Conservation (phyloP, 2,888 invertebrate species). For the Corbicula japonica region DNA sequence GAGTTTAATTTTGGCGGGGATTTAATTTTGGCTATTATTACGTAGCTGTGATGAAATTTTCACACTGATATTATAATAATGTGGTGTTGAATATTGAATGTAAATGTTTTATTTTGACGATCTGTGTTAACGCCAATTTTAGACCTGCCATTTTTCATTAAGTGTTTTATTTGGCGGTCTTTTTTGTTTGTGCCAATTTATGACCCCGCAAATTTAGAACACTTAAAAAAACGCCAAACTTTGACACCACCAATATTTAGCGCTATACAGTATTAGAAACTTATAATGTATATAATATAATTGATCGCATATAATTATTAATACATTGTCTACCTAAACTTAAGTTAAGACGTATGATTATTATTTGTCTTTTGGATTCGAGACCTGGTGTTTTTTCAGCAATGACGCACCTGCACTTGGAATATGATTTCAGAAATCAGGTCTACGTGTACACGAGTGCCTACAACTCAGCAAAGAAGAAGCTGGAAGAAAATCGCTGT, state of each 20-base stretch:
- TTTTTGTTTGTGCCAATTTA: too few relatives aligned
- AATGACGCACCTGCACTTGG: constrained; percentile 23
- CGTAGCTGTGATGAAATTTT: too few relatives aligned
- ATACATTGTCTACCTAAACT: constrained; percentile 7
- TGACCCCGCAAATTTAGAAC: too few relatives aligned
- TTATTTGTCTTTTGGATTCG: neutral
- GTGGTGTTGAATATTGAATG: too few relatives aligned
- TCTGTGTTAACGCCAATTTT: too few relatives aligned
- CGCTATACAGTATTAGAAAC: neutral
- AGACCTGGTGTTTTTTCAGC: constrained; percentile 19
- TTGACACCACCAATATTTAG: neutral
- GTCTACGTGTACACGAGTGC: constrained; percentile 23
- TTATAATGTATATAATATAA: neutral
- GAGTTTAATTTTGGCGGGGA: too few relatives aligned
- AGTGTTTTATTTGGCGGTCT: too few relatives aligned
- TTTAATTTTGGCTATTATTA: too few relatives aligned
- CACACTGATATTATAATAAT: too few relatives aligned
- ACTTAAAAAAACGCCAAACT: neutral
- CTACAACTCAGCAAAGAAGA: constrained; percentile 23
- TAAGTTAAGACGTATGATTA: neutral
- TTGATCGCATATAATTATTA: neutral
- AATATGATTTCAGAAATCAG: constrained; percentile 7
- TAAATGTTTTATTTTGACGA: too few relatives aligned
- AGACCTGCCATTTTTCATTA: too few relatives aligned
- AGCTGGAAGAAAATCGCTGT: neutral